Base-by-base conservation (phyloP, 2,888 invertebrate species). In the Polydrusus tereticollis region DNA sequence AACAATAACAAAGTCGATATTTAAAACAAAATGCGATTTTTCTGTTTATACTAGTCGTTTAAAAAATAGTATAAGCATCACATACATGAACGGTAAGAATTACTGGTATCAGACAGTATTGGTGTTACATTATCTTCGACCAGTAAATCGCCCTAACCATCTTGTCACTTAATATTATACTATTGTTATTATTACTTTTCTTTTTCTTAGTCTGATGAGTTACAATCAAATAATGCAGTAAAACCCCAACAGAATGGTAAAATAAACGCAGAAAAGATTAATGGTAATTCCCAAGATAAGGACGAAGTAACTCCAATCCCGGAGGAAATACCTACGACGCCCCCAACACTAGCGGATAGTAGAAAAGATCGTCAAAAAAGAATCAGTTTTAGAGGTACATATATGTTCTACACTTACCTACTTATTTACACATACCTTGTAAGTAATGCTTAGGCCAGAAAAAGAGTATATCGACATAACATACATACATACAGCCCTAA, bases 301-400 rank as follows among this genome's bases (percentile, higher is more conserved):
- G 77, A 75, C 20, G 72, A 73, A 73, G 47, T 47, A 10, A 45
- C 38, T 41, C 75, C 75, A 12, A 55, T 72, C 36, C 59, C 75
- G 16, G 81, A 80, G 66, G 80, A 80, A 55, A 57, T 77, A n/a
- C 76, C 78, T 12, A 33, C 74, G n/a, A 79, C 75, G 60, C 73
- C 77, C 12, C 45, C 82, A 33, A 82, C 80, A 69, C 69, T 80
- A 47, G 77, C 68, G 4, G 81, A 82, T 41, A 82, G 81, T 66
- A 81, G 82, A 74, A 75, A 88, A 87, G 47, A 84, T 80, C 73
- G 81, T 72, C 78, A 78, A 60, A 77, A 77, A 67, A 86, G 89
- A 18, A 84, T 90, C 57, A 86, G 89, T 77, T 90, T 90, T 80
- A 88, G 88, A 88, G 90, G 90, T 89, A 36, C n/a, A 36, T 36